Evolutionary conservation across 1,140 invertebrate species (phyloP), one percentile per base, ranked within the genome.

Genomic region (Varroa destructor): DNA sequence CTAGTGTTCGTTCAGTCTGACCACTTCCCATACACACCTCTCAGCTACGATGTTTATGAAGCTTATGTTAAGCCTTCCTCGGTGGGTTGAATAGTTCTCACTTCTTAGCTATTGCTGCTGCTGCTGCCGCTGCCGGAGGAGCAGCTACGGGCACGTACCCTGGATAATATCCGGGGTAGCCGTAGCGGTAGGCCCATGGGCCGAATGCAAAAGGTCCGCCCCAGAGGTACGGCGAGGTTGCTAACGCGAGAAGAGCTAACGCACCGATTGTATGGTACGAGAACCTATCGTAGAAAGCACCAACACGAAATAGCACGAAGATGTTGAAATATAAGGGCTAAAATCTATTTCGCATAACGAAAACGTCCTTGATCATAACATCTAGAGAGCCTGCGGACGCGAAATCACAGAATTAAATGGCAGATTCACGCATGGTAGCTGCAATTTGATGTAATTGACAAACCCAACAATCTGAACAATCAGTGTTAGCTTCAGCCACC

Each of bases 131-230:
- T 43, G 61, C 61, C 40, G 61, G 61, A 12, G 61, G 12, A 14
- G 12, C 61, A 8, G 14, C 61, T 43, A 67, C 61, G 37, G 61
- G 61, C 12, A 67, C 61, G 61, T 67, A 67, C 12, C 61, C 61
- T 12, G 61, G 61, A 37, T 67, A 67, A 12, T 67, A 67, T 40
- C 61, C 61, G 61, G 61, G 61, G 37, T 67, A 67, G 12, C 61
- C 61, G 61, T 67, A 67, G 8, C 61, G 61, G 61, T 67, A 67
- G 12, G 61, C 61, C 61, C 61, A 67, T 43, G 61, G 61, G 5
- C 61, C 61, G 61, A 67, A 67, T 12, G 40, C 61, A 12, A 12
- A 67, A 14, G 61, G 61, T 1, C 61, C 61, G 12, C 61, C 61
- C 61, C 61, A 67, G 40, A 67, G 37, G 46, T 67, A 67, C 12